Percentiles rank a stretch among this genome's conserved stretches.
Evolutionary conservation across 2,113 vertebrate genomes (phyloP).

Genomic region (Nanorana parkeri): DNA sequence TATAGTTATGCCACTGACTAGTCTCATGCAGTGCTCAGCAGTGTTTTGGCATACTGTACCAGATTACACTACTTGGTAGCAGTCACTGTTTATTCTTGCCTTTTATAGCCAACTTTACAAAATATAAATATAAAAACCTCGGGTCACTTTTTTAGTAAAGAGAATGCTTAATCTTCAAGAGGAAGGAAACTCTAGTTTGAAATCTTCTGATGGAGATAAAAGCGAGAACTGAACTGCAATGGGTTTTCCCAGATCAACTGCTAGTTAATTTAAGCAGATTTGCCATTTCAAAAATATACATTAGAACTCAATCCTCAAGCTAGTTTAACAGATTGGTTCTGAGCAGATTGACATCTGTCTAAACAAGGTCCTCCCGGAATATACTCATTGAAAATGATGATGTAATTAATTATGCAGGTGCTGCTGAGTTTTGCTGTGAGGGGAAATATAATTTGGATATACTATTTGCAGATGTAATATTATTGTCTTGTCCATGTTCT

Average conservation of each 20-base stretch:
- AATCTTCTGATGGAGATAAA: neutral
- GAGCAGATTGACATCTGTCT: slow-evolving; percentile 8
- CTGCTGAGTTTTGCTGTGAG: neutral
- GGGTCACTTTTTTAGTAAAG: neutral
- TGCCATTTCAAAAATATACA: slow-evolving; percentile 23
- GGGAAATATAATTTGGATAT: no score
- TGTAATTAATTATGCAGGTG: neutral
- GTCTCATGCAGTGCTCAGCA: no score
- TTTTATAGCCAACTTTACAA: no score
- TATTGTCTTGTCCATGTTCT: neutral
- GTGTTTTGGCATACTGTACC: no score
- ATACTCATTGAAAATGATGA: neutral
- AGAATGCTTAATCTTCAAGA: neutral
- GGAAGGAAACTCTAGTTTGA: neutral
- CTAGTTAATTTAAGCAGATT: neutral
- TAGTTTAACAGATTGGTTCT: neutral
- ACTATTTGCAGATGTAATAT: neutral
- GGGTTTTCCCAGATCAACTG: neutral
- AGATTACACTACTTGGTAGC: no score
- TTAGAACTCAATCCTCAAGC: neutral
- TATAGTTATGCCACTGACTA: no score
- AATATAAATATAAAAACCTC: no score
- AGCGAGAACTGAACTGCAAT: neutral
- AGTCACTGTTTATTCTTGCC: no score
- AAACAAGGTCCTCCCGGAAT: slow-evolving; percentile 1